These are phyloP conservation scores for Corvus hawaiiensis DNA, from an alignment of 2,113 vertebrate species.

Conservation along the genomic window DNA sequence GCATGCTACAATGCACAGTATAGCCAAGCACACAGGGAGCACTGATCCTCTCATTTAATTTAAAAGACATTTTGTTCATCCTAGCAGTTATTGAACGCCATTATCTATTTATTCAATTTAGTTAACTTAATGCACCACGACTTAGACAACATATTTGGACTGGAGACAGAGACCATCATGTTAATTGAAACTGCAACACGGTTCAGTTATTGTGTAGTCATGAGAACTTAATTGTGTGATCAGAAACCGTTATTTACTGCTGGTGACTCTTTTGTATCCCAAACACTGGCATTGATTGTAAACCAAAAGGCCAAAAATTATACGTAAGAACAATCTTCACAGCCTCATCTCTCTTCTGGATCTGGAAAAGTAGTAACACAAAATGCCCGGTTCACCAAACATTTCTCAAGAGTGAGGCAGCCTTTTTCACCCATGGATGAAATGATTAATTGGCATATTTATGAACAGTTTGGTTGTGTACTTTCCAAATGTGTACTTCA, in stretches of 20 bases:
- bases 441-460: neutral
- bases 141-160: neutral
- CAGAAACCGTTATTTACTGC: neutral
- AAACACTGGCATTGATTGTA: neutral
- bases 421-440: neutral
- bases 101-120: neutral
- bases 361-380: neutral
- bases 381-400: neutral
- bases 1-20: neutral
- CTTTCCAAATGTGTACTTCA: conserved; percentile 15
- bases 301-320: neutral
- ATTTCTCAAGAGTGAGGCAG: neutral
- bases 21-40: neutral
- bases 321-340: neutral
- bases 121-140: neutral
- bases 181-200: neutral
- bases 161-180: neutral
- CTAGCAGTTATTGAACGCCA: neutral
- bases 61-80: neutral
- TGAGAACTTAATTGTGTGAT: conserved; percentile 9
- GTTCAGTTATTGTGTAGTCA: neutral
- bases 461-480: neutral
- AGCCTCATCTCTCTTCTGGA: neutral
- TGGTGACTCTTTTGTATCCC: neutral
- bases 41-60: neutral